A percentile compares a stretch with the other conserved stretches of the same genome.
phyloP scores from a whole-genome alignment of 2,113 vertebrate genomes.

The Pseudonaja textilis region DNA sequence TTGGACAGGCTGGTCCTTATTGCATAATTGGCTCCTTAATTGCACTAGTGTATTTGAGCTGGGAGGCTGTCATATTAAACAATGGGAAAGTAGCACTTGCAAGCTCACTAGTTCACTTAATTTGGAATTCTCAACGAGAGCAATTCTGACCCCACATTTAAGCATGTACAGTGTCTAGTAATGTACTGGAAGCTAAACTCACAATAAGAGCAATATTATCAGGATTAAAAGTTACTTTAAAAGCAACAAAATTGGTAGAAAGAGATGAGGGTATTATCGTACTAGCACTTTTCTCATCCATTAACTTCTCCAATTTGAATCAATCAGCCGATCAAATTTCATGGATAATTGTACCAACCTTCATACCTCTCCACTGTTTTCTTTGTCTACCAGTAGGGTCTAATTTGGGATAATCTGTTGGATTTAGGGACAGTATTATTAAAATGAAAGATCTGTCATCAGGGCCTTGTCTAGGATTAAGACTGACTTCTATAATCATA shows the following conservation, averaged over 20 bases:
- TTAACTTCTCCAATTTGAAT: not conserved
- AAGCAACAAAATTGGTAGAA: not conserved
- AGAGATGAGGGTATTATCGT: not conserved
- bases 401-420: not conserved
- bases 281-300: not conserved
- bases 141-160: not conserved
- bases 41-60: too few species aligned
- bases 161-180: not conserved
- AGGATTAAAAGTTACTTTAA: not conserved
- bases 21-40: too few species aligned
- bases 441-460: not conserved
- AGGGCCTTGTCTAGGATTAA: not conserved
- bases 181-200: not conserved
- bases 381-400: not conserved
- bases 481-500: not conserved
- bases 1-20: not conserved
- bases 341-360: not conserved
- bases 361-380: not conserved
- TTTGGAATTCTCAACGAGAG: not conserved
- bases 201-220: not conserved
- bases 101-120: not conserved
- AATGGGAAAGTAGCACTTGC: not conserved
- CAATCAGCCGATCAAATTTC: not conserved
- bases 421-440: not conserved
- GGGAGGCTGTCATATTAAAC: not conserved